Base-by-base conservation (phyloP, 92 coral and sea anemone genomes). In the Nematostella vectensis region DNA sequence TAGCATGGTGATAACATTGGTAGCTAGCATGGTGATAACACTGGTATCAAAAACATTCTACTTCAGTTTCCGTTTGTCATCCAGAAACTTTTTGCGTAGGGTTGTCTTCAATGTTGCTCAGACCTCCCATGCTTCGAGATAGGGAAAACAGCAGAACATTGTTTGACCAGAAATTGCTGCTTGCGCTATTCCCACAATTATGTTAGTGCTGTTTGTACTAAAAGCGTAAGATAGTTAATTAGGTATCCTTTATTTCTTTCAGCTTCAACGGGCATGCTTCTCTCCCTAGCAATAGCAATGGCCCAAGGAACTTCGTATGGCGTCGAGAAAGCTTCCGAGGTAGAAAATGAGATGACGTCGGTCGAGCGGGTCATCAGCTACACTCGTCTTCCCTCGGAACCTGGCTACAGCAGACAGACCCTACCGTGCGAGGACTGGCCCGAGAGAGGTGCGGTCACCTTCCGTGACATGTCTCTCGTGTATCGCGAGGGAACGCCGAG, bases 371-470 rank as follows among this genome's bases (percentile, higher is more conserved):
- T 25, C 1, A 26, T 23, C 3, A 29, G 29, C 11, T 51, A 51
- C 30, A 51, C 57, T 29, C 11, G 27, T 22, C 57, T 51, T 9
- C 28, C 57, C 27, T 23, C 28, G 22, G 57, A 51, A 51, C 57
- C 57, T 21, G 57, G 57, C 8, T 51, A 51, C 26, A 29, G 29
- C 8, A 51, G 57, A 51, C 26, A 20, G 6, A 25, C 0, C 57
- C 26, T 25, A 51, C 19, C 15, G 25, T n/a, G 11, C 28, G 29
- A 15, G 9, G 4, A 44, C 52, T 59, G 65, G 65, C 65, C 65
- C 20, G 44, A 42, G 16, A 13, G 44, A 42, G 65, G 65, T 13
- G 65, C 65, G 23, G 38, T 59, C 29, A 43, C 15, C 23, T 13
- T 59, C 3, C 30, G 49, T 17, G 65, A 38, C 8, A 15, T 59